Base-by-base conservation (phyloP, 1,140 invertebrate genomes). In the Drosophila willistoni region DNA sequence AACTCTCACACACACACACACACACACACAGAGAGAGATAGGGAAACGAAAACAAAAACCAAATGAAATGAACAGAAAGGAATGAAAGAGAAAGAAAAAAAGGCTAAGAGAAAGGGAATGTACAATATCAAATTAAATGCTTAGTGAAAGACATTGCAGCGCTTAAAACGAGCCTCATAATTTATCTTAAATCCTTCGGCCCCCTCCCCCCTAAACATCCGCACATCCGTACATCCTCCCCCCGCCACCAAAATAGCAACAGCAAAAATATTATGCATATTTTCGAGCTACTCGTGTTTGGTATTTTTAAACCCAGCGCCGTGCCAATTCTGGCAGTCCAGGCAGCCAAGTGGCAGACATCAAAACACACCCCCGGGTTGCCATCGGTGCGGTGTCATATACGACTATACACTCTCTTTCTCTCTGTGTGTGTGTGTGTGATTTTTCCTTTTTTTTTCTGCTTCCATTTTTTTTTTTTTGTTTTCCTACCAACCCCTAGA, bases 321-420 rank as follows among this genome's bases (percentile, higher is more conserved):
- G 47, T 67, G 71, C 66, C 68, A 71, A 73, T 68, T 74, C 39
- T 65, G 51, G 64, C 51, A 41, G 54, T 29, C 12, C 62, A 56
- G 83, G 79, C 82, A 83, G 81, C 81, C 79, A 84, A 82, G 76
- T 84, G 81, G 79, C 84, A 87, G 84, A 87, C 83, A 89, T 87
- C 83, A 86, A 79, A 86, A 86, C 83, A 87, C 83, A 79, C 79
- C 83, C 83, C 75, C 75, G 73, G 74, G 73, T 64, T 69, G 68
- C 41, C 9, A 17, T 36, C n/a, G 22, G 55, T 34, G 55, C 29
- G 25, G 22, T 57, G 33, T n/a, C 55, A 57, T 47, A 17, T 19
- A 47, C n/a, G 42, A 44, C 6, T 19, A 10, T 19, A 17, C 7
- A 7, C 19, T 36, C 34, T 36, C 51, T 59, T n/a, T 19, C 14